Evolutionary conservation across 2,888 invertebrate species (phyloP).

Genomic region (Cheilosia impressa): DNA sequence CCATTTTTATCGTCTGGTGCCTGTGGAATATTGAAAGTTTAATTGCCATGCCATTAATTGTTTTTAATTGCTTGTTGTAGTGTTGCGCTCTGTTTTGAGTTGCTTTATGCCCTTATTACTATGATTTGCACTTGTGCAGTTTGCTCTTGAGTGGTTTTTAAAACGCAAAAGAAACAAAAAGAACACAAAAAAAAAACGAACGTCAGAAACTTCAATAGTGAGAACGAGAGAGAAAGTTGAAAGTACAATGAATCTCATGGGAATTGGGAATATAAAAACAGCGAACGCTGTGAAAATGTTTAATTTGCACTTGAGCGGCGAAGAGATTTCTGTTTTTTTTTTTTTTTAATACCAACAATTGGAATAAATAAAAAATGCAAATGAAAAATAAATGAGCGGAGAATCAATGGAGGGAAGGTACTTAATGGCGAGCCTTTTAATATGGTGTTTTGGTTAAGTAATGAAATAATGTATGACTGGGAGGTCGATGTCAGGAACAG

Average conservation of each 20-base stretch:
- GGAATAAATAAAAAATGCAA: constrained; percentile 21
- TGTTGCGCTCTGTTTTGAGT: constrained; percentile 29
- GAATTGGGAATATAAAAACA: constrained; percentile 34
- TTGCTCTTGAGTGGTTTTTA: constrained; percentile 36
- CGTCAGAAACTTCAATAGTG: not conserved
- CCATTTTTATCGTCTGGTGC: constrained; percentile 1
- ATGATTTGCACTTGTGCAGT: constrained; percentile 67
- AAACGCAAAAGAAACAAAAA: constrained; percentile 2
- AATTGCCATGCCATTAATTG: constrained; percentile 73
- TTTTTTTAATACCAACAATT: not conserved
- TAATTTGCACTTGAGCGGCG: constrained; percentile 41
- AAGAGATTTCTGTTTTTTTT: constrained; percentile 10
- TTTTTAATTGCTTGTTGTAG: constrained; percentile 69
- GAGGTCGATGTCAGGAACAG: no score
- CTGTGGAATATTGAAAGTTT: constrained; percentile 72
- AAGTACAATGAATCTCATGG: constrained; percentile 58
- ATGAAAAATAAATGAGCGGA: constrained; percentile 7
- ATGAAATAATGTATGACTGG: no score
- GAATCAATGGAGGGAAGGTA: constrained; percentile 1
- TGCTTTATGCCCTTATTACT: constrained; percentile 66
- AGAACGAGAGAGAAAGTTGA: constrained; percentile 58
- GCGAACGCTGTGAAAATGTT: constrained; percentile 45
- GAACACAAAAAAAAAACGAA: no score
- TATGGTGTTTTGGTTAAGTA: no score
- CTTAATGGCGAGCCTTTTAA: not conserved